phyloP scores from a whole-genome alignment of 2,888 invertebrate genomes.

The Temnothorax ravouxi region DNA sequence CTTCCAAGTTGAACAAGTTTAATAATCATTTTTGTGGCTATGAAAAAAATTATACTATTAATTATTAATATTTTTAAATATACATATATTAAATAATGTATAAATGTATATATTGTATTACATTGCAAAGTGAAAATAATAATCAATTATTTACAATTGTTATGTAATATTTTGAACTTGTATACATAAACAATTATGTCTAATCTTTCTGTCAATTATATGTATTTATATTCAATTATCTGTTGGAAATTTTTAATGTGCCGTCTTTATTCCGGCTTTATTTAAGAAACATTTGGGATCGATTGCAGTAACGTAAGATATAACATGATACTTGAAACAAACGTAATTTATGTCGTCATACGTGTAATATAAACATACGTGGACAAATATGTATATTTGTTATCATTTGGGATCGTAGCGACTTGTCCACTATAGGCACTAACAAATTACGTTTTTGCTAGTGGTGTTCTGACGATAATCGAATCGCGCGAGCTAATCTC shows the following conservation, averaged over 20 bases:
- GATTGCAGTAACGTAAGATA: neutral
- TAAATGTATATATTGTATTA: neutral
- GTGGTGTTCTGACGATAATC: conserved; percentile 32
- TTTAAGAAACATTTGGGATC: neutral
- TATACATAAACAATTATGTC: neutral
- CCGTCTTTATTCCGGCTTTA: neutral
- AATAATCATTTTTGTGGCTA: neutral
- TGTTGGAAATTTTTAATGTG: neutral
- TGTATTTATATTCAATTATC: too few species aligned
- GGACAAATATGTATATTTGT: neutral
- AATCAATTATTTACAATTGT: neutral
- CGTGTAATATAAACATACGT: too few species aligned
- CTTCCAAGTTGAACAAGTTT: neutral
- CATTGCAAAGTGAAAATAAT: neutral
- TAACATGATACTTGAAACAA: neutral
- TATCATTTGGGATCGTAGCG: neutral
- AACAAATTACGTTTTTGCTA: conserved; percentile 19
- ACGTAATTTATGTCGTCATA: neutral
- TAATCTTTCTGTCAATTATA: neutral
- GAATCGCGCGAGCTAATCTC: conserved; percentile 31
- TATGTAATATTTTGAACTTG: neutral
- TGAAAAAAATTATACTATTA: neutral
- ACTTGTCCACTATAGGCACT: neutral
- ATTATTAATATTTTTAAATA: neutral
- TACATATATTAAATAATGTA: neutral